Evolutionary conservation across 2,888 invertebrate species (phyloP).

Genomic region (Clivina fossor): DNA sequence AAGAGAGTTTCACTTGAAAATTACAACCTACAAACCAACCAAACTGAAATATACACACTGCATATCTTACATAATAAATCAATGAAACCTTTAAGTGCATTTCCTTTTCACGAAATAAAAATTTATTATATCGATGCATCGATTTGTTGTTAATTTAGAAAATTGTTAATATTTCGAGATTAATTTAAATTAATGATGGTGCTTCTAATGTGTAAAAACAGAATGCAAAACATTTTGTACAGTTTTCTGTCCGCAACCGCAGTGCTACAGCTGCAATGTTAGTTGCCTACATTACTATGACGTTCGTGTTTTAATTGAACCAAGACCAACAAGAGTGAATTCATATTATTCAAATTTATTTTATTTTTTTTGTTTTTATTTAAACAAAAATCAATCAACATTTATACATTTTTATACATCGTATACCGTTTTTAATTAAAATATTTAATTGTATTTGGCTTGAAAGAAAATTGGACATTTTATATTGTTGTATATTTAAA

Average conservation of each 20-base stretch:
- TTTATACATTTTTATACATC: slow-evolving; percentile 6
- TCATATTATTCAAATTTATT: background rate
- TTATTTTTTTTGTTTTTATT: background rate
- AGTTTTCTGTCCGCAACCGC: slow-evolving; percentile 33
- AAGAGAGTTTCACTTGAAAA: slow-evolving; percentile 4
- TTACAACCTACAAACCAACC: slow-evolving; percentile 28
- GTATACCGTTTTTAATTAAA: slow-evolving; percentile 8
- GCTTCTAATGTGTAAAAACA: no score
- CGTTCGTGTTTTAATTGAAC: slow-evolving; percentile 12
- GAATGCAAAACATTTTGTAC: no score
- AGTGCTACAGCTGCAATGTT: slow-evolving; percentile 32
- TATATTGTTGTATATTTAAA: background rate
- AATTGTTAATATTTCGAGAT: no score
- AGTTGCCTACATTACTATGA: slow-evolving; percentile 27
- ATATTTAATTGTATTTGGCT: background rate
- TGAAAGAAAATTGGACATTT: background rate
- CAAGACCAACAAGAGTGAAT: no score
- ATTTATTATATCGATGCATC: no score
- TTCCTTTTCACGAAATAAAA: slow-evolving; percentile 26
- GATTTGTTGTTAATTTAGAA: no score
- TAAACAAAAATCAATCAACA: background rate
- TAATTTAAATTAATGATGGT: no score
- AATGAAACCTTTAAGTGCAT: slow-evolving; percentile 30
- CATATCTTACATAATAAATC: slow-evolving; percentile 29
- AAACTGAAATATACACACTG: no score